Evolutionary conservation across 2,113 vertebrate genomes (phyloP).

Genomic region (Daphoenositta chrysoptera): DNA sequence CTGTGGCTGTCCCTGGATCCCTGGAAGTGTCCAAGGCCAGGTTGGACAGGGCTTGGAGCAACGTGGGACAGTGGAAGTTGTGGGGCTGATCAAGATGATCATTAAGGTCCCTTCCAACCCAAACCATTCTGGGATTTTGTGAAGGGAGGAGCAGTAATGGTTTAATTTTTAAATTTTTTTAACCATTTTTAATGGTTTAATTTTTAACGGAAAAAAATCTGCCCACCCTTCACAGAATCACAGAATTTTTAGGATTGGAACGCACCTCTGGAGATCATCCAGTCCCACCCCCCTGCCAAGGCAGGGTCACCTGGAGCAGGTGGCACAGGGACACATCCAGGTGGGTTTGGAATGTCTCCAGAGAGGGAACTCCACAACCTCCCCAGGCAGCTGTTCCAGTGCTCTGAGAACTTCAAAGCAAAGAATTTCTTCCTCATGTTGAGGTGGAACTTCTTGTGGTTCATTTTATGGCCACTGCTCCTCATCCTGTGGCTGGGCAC

Average conservation of each 20-base stretch:
- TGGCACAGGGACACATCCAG: fast-evolving
- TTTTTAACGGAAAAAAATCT: too few species aligned
- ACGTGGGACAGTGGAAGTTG: background rate
- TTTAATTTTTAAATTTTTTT: background rate
- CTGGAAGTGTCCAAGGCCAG: background rate
- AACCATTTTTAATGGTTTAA: background rate
- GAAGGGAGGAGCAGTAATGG: background rate
- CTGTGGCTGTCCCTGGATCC: background rate
- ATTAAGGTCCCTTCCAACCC: background rate
- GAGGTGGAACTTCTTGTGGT: background rate
- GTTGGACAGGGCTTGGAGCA: fast-evolving
- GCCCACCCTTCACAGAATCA: background rate
- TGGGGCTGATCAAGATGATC: background rate
- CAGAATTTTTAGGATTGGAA: background rate
- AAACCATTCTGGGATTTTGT: background rate
- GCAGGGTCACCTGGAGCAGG: background rate
- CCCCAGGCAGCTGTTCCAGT: background rate
- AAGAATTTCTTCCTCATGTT: background rate
- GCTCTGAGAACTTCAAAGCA: background rate
- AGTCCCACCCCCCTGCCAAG: background rate
- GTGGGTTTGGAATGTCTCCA: background rate
- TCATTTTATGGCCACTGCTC: background rate
- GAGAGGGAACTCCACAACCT: background rate
- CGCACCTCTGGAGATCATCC: background rate
- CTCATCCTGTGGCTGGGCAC: background rate